A percentile compares a stretch with the other conserved stretches of the same genome.
Conservation (phyloP, 2,888 invertebrate species). For the Mesoligia furuncula region DNA sequence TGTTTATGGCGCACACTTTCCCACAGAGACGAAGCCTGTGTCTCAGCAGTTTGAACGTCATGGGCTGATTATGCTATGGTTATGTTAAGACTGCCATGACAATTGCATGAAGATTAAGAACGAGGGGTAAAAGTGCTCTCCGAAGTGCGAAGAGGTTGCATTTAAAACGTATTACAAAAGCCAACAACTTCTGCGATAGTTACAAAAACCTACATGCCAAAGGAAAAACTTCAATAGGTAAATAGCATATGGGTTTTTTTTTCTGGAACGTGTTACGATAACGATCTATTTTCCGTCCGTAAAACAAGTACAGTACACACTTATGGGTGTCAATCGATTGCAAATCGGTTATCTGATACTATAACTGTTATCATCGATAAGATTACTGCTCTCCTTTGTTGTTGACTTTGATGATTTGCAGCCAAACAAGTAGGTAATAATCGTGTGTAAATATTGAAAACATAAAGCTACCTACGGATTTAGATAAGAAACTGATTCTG, state of each 20-base stretch:
- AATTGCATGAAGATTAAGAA: background rate
- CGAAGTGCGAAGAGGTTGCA: background rate
- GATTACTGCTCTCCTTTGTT: conserved; percentile 17
- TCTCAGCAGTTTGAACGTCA: no score
- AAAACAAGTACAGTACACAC: conserved; percentile 54
- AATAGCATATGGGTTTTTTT: no score
- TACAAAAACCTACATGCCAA: background rate
- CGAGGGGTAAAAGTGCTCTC: background rate
- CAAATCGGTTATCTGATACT: conserved; percentile 42
- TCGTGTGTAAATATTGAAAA: background rate
- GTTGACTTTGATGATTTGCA: conserved; percentile 38
- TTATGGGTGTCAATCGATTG: conserved; percentile 51
- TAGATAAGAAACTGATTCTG: background rate
- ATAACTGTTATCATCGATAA: conserved; percentile 39
- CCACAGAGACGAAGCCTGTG: no score
- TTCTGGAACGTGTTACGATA: conserved; percentile 3
- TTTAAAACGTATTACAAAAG: background rate
- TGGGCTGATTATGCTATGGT: background rate
- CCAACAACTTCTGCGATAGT: background rate
- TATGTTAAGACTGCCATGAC: background rate
- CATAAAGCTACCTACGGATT: background rate
- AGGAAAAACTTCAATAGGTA: background rate
- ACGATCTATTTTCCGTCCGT: conserved; percentile 40
- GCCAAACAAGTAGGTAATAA: conserved; percentile 18
- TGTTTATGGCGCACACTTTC: background rate